Evolutionary conservation across 2,888 invertebrate genomes (phyloP).

Genomic region (Pterobdella sp.): DNA sequence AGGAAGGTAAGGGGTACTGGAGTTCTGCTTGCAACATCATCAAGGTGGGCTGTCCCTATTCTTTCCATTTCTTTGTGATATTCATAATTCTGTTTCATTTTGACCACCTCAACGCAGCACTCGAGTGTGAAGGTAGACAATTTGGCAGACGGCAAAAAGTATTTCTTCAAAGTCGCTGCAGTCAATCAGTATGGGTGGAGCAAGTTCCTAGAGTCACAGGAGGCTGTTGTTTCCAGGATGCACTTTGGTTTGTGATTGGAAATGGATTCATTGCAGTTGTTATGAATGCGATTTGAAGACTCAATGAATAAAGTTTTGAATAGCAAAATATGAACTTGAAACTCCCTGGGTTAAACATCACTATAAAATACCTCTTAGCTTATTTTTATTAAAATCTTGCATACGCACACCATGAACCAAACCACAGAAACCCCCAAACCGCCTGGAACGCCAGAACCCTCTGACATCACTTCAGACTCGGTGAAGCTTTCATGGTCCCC

Average conservation of each 20-base stretch:
- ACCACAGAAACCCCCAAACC: neutral
- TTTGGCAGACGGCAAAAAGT: slow-evolving; percentile 21
- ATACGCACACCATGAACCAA: no score
- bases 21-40: slow-evolving; percentile 11
- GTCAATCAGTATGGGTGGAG: slow-evolving; percentile 22
- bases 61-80: no score
- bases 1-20: slow-evolving; percentile 17
- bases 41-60: no score
- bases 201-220: slow-evolving; percentile 1
- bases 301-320: no score
- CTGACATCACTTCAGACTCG: neutral
- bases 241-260: slow-evolving; percentile 18
- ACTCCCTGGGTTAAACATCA: no score
- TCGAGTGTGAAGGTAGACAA: neutral
- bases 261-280: no score
- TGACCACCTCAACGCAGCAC: neutral
- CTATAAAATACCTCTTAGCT: no score
- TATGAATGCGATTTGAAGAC: no score
- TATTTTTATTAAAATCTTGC: no score
- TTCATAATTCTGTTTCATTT: no score
- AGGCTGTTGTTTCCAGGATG: slow-evolving; percentile 10
- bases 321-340: no score
- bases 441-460: neutral
- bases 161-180: slow-evolving; percentile 24
- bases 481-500: neutral